Base-by-base conservation (phyloP, 2,113 vertebrate genomes). In the Toxotes jaculatrix region DNA sequence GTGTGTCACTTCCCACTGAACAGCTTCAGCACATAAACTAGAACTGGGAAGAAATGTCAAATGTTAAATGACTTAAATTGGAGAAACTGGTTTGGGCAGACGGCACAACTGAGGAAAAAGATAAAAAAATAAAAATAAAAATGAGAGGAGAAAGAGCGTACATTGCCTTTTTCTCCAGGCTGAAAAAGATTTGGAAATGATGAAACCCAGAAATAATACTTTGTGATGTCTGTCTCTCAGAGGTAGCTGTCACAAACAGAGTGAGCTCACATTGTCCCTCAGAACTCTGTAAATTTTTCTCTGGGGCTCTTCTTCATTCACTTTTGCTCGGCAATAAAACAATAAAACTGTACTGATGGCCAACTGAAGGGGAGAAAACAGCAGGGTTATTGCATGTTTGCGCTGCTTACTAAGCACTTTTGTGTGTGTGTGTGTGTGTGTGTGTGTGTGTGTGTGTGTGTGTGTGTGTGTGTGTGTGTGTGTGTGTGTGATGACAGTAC, bases 281-380 rank as follows among this genome's bases (percentile, higher is more conserved):
- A 0, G 40, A 65, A 38, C 11, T 34, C 23, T 47, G 42, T 19
- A 40, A 61, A 61, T 21, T 11, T 34, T 62, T 49, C 62, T 62
- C 66, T 69, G 9, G 43, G 56, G 65, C 56, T 59, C 21, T 62
- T 32, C 55, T 51, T 79, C 23, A 51, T 53, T 70, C 76, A 32
- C 36, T 65, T 66, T 61, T 66, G 74, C 56, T 65, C 56, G 55
- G 42, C 36, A 47, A 16, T 47, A 47, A 47, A 77, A 77, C 62
- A 66, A 77, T 77, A 57, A 57, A 77, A n/a, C 61, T 31, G 62
- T 57, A 77, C 55, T 77, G 74, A 77, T 66, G 74, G 47, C 60
- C 47, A 49, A 75, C 60, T 75, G 60, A 75, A 63, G 47, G 62
- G 10, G 51, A 66, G 74, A 45, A 62, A 66, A 64, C 62, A 66